Evolutionary conservation across 2,888 invertebrate species (phyloP).

Genomic region (Pocota personata): DNA sequence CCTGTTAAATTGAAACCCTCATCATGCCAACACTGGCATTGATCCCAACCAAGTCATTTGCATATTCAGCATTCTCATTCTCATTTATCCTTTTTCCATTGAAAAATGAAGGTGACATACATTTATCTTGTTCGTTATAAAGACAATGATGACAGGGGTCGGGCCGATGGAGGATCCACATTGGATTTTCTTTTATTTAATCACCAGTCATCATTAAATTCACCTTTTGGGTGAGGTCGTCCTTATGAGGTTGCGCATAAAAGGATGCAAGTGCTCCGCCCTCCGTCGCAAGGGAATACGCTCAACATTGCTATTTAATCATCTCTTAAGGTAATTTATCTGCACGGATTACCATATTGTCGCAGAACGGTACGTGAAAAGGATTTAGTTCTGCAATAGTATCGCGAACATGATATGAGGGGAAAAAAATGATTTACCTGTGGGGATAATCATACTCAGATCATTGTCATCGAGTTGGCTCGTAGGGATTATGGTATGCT

Average conservation of each 20-base stretch:
- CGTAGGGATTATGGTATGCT: neutral
- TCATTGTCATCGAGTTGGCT: constrained; percentile 34
- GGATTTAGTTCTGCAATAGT: constrained; percentile 9
- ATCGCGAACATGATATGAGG: neutral
- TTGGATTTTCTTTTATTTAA: constrained; percentile 34
- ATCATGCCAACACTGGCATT: constrained; percentile 50
- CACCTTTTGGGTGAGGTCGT: constrained; percentile 40
- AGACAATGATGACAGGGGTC: constrained; percentile 26
- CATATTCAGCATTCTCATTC: constrained; percentile 34
- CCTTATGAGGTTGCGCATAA: neutral
- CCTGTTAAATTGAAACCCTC: constrained; percentile 38
- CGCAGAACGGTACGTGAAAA: constrained; percentile 22
- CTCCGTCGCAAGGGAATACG: constrained; percentile 43
- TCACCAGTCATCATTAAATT: constrained; percentile 44
- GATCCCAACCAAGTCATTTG: constrained; percentile 27
- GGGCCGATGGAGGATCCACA: neutral
- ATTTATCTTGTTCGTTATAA: constrained; percentile 24
- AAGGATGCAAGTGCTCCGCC: constrained; percentile 37
- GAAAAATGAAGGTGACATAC: constrained; percentile 56
- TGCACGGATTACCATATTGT: constrained; percentile 64
- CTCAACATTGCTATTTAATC: constrained; percentile 61
- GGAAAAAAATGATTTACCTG: neutral
- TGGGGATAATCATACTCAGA: constrained; percentile 41
- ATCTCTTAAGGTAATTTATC: constrained; percentile 65
- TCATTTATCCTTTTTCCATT: constrained; percentile 6